phyloP scores from a whole-genome alignment of 2,888 invertebrate genomes.

The Platycheirus albimanus region DNA sequence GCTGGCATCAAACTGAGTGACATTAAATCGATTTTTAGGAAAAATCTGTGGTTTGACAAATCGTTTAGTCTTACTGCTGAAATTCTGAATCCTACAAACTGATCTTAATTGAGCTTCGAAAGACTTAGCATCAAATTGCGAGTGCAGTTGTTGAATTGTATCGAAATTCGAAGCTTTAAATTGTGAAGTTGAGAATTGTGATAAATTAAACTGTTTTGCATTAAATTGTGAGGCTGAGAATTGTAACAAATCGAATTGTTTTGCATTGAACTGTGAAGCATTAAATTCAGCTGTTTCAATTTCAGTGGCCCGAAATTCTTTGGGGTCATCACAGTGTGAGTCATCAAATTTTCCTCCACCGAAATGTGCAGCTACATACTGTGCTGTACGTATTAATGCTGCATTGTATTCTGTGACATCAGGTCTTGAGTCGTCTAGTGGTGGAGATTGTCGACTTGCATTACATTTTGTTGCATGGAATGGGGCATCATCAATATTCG shows the following conservation, averaged over 20 bases:
- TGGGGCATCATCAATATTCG: background rate
- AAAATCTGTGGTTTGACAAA: background rate
- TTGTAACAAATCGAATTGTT: constrained; percentile 2
- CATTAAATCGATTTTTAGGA: background rate
- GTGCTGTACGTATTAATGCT: background rate
- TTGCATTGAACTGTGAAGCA: constrained; percentile 2
- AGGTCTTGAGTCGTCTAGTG: background rate
- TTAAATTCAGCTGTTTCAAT: background rate
- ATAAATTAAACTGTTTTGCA: background rate
- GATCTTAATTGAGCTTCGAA: background rate
- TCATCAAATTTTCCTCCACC: background rate
- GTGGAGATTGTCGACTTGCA: background rate
- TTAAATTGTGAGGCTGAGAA: background rate
- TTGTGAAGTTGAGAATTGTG: no score
- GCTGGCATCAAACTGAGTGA: constrained; percentile 9
- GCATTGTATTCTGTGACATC: background rate
- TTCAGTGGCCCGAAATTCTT: background rate
- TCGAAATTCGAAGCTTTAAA: no score
- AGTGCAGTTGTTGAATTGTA: no score
- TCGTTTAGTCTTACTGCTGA: no score
- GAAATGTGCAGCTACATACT: background rate
- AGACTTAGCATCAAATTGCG: constrained; percentile 5
- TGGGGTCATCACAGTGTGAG: background rate
- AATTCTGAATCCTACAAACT: background rate
- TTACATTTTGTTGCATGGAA: background rate